Evolutionary conservation across 2,113 vertebrate genomes (phyloP).

Genomic region (Leuciscus idus): DNA sequence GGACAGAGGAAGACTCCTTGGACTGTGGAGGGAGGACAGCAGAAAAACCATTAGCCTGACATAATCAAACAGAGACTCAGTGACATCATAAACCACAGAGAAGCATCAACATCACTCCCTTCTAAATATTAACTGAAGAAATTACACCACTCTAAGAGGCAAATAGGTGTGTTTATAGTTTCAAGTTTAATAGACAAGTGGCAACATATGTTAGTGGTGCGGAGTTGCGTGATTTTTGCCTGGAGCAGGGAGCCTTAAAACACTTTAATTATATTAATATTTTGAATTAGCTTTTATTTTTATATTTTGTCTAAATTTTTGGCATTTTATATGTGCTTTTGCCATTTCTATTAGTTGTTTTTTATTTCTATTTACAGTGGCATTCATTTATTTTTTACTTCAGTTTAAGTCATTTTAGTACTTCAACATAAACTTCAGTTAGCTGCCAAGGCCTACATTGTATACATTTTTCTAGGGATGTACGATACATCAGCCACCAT

Average conservation of each 20-base stretch:
- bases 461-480: too few relatives aligned
- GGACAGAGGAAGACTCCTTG: constrained; percentile 95
- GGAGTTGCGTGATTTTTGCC: background rate
- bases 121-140: constrained; percentile 1
- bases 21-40: constrained; percentile 75
- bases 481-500: too few relatives aligned
- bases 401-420: background rate
- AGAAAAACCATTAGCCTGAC: constrained; percentile 1
- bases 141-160: background rate
- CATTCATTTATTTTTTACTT: background rate
- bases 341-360: background rate
- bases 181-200: background rate
- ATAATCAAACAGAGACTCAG: background rate
- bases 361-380: background rate
- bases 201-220: background rate
- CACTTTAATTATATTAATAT: background rate
- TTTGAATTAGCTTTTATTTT: too few relatives aligned
- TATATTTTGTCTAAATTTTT: too few relatives aligned
- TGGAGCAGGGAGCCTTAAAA: background rate
- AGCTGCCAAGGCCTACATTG: too few relatives aligned
- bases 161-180: background rate
- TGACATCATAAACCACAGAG: background rate
- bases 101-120: background rate
- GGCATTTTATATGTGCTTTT: too few relatives aligned
- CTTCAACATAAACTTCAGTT: too few relatives aligned